Evolutionary conservation across 2,888 invertebrate genomes (phyloP), one percentile per base, ranked within the genome.

Genomic region (Chrysotoxum bicinctum): DNA sequence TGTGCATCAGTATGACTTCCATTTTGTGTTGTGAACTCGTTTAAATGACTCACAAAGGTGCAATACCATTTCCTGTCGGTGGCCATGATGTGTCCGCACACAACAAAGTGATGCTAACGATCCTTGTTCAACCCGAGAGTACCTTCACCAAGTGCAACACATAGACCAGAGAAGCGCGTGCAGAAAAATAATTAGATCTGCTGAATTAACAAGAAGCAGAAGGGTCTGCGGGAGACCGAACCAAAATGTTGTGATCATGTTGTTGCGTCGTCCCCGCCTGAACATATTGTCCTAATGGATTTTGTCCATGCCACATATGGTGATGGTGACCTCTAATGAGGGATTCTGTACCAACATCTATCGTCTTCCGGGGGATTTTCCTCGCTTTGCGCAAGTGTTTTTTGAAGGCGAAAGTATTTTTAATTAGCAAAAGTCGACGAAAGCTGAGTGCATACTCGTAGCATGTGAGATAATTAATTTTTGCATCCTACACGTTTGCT

Each of bases 361-460:
- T 74, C 35, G 23, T 48, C 70, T 45, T 37, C 32, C 58, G 32
- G 23, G 58, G 50, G 43, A 37, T 40, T 64, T 40, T 66, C 21
- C n/a, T 30, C 2, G 19, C 12, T 40, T 66, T 56, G 85, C 85
- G 85, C 85, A 85, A 85, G 85, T 85, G 85, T 85, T 73, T 81
- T 77, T 23, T 56, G 85, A 85, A 85, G 85, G 85, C 85, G 85
- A 85, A 85, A 85, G 85, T 85, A 85, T 77, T 81, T 85, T 85
- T 85, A 85, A 85, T 85, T 85, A 81, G 85, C 72, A 32, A 21
- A 48, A 48, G 35, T 35, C 66, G 40, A 69, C 37, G 66, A 32
- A 74, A 40, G 43, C 73, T 64, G 48, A 30, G 52, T 68, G 60
- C 76, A 48, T 52, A n/a, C 68, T 54, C 76, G 48, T 76, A 35